These are phyloP conservation scores for Eumacrocentrus americanus DNA, from an alignment of 2,888 invertebrate genomes.

Conservation along the genomic window DNA sequence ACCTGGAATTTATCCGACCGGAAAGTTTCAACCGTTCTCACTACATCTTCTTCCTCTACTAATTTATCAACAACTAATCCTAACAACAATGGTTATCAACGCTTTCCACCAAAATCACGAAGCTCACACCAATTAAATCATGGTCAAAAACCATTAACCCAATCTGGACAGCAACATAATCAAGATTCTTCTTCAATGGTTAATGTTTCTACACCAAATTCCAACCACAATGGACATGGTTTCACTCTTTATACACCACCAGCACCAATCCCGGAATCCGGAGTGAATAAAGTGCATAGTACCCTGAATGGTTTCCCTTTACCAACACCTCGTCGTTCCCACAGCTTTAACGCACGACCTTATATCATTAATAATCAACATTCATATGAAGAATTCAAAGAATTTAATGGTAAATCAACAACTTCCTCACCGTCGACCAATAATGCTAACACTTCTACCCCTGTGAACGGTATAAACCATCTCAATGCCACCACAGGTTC, in stretches of 20 bases:
- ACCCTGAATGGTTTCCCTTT: slow-evolving; percentile 55
- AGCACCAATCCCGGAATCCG: slow-evolving; percentile 54
- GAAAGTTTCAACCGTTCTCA: slow-evolving; percentile 54
- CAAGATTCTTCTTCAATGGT: slow-evolving; percentile 50
- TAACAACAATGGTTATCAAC: slow-evolving; percentile 39
- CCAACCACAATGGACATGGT: slow-evolving; percentile 56
- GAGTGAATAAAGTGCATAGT: slow-evolving; percentile 55
- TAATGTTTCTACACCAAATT: slow-evolving; percentile 51
- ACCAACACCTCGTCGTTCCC: slow-evolving; percentile 62
- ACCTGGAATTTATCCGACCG: slow-evolving; percentile 54
- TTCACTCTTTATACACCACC: slow-evolving; percentile 68
- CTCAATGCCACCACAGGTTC: slow-evolving; percentile 25
- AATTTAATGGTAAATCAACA: slow-evolving; percentile 45
- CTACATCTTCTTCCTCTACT: slow-evolving; percentile 41
- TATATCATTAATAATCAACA: slow-evolving; percentile 56
- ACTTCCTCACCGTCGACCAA: slow-evolving; percentile 34
- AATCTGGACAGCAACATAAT: slow-evolving; percentile 44
- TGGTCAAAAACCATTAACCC: slow-evolving; percentile 41
- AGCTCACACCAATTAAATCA: slow-evolving; percentile 33
- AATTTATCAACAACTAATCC: slow-evolving; percentile 56
- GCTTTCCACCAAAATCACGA: slow-evolving; percentile 7
- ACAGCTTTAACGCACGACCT: slow-evolving; percentile 65
- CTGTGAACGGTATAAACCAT: slow-evolving; percentile 31
- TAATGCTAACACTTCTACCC: slow-evolving; percentile 35
- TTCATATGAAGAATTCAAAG: slow-evolving; percentile 47